A percentile compares a stretch with the other conserved stretches of the same genome.
phyloP scores from a whole-genome alignment of 2,888 invertebrate species.

The Heliconius erato region DNA sequence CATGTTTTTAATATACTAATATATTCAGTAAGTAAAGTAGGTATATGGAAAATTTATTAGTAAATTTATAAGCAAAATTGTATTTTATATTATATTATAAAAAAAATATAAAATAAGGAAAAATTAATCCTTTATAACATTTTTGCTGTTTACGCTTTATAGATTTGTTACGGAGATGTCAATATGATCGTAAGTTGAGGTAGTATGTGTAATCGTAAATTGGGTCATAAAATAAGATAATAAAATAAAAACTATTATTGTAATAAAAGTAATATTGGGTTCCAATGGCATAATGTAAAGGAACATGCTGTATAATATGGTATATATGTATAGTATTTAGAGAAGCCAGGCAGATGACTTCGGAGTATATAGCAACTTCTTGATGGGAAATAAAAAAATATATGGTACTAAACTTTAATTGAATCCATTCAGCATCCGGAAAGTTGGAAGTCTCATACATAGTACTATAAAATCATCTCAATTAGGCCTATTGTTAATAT shows the following conservation, averaged over 20 bases:
- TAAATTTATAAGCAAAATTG: neutral
- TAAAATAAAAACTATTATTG: no score
- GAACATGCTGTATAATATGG: constrained; percentile 17
- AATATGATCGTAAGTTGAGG: neutral
- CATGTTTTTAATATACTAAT: no score
- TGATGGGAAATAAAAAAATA: constrained; percentile 7
- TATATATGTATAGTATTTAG: neutral
- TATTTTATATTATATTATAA: no score
- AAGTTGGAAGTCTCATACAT: constrained; percentile 11
- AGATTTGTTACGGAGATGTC: neutral
- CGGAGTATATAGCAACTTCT: constrained; percentile 21
- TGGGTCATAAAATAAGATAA: neutral
- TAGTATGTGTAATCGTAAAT: neutral
- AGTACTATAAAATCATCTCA: neutral
- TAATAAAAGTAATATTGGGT: neutral
- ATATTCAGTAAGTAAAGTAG: no score
- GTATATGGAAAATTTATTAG: no score
- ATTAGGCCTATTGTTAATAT: constrained; percentile 2
- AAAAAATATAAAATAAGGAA: neutral
- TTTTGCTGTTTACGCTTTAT: neutral
- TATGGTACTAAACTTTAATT: constrained; percentile 30
- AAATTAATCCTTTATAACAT: neutral
- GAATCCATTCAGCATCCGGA: constrained; percentile 31
- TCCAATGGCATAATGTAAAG: neutral
- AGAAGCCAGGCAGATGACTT: constrained; percentile 31